Percentiles rank a stretch among this genome's conserved stretches.
These are phyloP conservation scores for Lutjanus erythropterus DNA, from an alignment of 2,113 vertebrate species.

Conservation along the genomic window DNA sequence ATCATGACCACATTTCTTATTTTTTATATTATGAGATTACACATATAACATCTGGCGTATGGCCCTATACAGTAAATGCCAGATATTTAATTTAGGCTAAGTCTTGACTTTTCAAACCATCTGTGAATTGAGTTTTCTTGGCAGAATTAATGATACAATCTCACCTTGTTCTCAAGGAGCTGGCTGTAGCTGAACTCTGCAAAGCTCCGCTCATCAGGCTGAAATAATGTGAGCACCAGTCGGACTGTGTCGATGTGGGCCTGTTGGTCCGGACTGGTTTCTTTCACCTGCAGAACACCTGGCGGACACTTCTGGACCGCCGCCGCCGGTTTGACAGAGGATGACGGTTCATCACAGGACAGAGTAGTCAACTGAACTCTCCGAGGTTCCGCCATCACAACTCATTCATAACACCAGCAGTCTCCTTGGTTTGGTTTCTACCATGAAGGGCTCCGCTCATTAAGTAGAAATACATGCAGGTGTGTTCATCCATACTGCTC, in stretches of 20 bases:
- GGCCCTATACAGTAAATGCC: no score
- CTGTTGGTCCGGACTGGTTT: background rate
- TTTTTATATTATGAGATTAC: no score
- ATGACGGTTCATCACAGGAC: slow-evolving; percentile 54
- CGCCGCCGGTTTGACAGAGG: slow-evolving; percentile 19
- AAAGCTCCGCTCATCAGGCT: slow-evolving; percentile 89
- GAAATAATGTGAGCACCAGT: slow-evolving; percentile 88
- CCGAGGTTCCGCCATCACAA: slow-evolving; percentile 89
- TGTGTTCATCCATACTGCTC: no score
- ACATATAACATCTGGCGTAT: no score
- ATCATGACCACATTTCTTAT: no score
- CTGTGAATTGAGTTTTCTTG: background rate
- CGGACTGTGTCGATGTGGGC: slow-evolving; percentile 76
- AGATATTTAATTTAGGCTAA: background rate
- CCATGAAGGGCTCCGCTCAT: background rate
- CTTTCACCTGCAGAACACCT: background rate
- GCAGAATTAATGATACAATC: background rate
- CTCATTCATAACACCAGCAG: fast-evolving
- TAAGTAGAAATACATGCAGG: slow-evolving; percentile 54
- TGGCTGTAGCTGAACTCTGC: slow-evolving; percentile 94
- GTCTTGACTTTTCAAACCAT: background rate
- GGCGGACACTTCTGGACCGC: slow-evolving; percentile 50
- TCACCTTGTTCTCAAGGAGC: slow-evolving; percentile 83
- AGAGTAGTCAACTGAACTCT: slow-evolving; percentile 89
- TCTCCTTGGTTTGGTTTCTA: background rate